Percentiles rank a stretch among this genome's conserved stretches.
Evolutionary conservation across 2,113 vertebrate genomes (phyloP).

Genomic region (Xyliphius kryptos): DNA sequence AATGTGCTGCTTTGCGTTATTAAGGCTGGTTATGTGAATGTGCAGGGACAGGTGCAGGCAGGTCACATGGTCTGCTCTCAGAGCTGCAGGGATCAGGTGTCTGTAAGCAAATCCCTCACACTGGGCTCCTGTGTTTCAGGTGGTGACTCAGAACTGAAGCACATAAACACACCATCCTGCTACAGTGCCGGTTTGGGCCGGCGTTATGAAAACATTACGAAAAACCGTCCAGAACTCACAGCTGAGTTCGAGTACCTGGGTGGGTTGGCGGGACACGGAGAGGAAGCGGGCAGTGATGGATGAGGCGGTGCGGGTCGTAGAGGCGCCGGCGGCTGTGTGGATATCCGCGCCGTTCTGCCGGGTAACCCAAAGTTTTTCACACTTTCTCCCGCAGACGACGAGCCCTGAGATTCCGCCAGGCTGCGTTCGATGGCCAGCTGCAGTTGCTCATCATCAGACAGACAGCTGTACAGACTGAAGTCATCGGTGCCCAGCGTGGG

Average conservation of each 20-base stretch:
- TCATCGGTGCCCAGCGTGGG: constrained; percentile 63
- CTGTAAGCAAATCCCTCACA: constrained; percentile 20
- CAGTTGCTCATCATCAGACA: constrained; percentile 77
- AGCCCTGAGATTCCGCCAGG: constrained; percentile 52
- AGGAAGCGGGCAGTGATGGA: background rate
- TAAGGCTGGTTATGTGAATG: constrained; percentile 8
- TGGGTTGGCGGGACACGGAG: constrained; percentile 36
- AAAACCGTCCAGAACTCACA: no score
- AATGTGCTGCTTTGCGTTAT: no score
- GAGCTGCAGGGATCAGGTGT: constrained; percentile 9
- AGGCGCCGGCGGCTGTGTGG: background rate
- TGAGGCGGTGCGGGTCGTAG: background rate
- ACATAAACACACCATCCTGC: no score
- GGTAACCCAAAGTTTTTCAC: constrained; percentile 35
- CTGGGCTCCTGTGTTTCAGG: background rate
- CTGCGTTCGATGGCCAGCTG: constrained; percentile 81
- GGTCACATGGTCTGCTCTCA: constrained; percentile 2
- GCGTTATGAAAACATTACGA: no score
- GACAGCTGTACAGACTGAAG: constrained; percentile 73
- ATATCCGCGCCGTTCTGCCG: background rate
- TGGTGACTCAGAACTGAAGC: no score
- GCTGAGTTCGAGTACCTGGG: constrained; percentile 31
- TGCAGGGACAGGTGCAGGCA: constrained; percentile 38
- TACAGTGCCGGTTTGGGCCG: no score
- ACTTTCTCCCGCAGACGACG: constrained; percentile 35